Evolutionary conservation across 2,797 vertebrate genomes (phyloP).

Genomic region (Cirrhinus mrigala): DNA sequence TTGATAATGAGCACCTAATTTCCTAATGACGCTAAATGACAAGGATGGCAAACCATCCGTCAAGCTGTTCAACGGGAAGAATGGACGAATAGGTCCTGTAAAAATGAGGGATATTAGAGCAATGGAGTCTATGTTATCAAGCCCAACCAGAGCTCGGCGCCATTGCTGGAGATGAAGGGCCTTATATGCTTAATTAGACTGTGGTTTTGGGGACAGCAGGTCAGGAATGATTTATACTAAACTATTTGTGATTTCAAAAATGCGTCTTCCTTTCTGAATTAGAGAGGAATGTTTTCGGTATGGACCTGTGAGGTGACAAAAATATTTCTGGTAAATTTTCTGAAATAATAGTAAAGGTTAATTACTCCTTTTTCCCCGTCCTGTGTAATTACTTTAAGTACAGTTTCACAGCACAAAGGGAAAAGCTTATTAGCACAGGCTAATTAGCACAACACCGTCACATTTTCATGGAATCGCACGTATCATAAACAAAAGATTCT

Average conservation of each 20-base stretch:
- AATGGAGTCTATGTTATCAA: slow-evolving; percentile 49
- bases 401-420: slow-evolving; percentile 41
- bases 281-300: not conserved
- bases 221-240: slow-evolving; percentile 51
- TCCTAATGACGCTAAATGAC: slow-evolving; percentile 57
- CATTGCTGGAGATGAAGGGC: slow-evolving; percentile 54
- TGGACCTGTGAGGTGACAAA: slow-evolving; percentile 11
- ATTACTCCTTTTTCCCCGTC: not conserved
- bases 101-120: slow-evolving; percentile 41
- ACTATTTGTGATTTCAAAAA: slow-evolving; percentile 43
- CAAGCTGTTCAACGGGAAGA: slow-evolving; percentile 41
- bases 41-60: slow-evolving; percentile 49
- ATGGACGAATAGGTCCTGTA: slow-evolving; percentile 37
- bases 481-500: slow-evolving; percentile 23
- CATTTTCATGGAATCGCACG: not conserved
- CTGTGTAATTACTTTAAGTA: slow-evolving; percentile 35
- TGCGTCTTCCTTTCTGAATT: not conserved
- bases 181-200: slow-evolving; percentile 55
- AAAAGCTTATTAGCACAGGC: slow-evolving; percentile 42
- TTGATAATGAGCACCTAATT: slow-evolving; percentile 53
- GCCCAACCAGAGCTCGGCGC: slow-evolving; percentile 39
- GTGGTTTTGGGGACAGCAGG: slow-evolving; percentile 50
- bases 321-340: slow-evolving; percentile 28
- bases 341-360: slow-evolving; percentile 36
- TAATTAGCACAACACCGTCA: not conserved